Base-by-base conservation (phyloP, 2,113 vertebrate genomes). In the Gambusia holbrooki region DNA sequence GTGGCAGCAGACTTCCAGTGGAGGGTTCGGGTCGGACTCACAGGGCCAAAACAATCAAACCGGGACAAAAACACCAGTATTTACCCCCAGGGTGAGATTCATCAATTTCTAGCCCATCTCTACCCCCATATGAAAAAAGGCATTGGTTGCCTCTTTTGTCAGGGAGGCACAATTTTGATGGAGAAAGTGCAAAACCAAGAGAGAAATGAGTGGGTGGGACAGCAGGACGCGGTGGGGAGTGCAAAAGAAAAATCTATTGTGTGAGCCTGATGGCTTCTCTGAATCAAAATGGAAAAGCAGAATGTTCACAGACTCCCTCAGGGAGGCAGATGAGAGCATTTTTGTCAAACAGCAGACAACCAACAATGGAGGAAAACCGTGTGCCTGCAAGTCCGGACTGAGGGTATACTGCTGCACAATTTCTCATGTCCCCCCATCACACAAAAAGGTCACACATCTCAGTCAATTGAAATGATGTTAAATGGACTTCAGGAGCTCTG, bases 381-480 rank as follows among this genome's bases (percentile, higher is more conserved):
- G 73, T 66, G 58, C 33, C 69, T 70, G 71, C 51, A 45, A 51
- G 67, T 83, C 67, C 77, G 77, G 28, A 62, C 68, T 4, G 14
- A 3, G 45, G 73, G 69, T 66, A 66, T 67, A 79, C 71, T 71
- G 75, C 81, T 65, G 75, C 85, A 77, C 78, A 77, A 90, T 85
- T 85, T 83, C 89, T 91, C 76, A 90, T 83, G 90, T 86, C 89
- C 82, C 74, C 87, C 71, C 91, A 89, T 37, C 10, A 11, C 35
- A 84, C 77, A 88, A 88, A 88, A 84, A 90, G 92, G 90, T 93
- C 90, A 92, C 76, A 89, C 61, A 80, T 82, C 87, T 83, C 69
- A 88, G 81, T 89, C 82, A 91, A 89, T 35, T 91, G 86, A 87
- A 86, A 86, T 74, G 80, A 88, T 82, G 87, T 90, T 89, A 87